These are phyloP conservation scores for Echinops telfairi DNA, from an alignment of 2,113 vertebrate species.

Conservation along the genomic window DNA sequence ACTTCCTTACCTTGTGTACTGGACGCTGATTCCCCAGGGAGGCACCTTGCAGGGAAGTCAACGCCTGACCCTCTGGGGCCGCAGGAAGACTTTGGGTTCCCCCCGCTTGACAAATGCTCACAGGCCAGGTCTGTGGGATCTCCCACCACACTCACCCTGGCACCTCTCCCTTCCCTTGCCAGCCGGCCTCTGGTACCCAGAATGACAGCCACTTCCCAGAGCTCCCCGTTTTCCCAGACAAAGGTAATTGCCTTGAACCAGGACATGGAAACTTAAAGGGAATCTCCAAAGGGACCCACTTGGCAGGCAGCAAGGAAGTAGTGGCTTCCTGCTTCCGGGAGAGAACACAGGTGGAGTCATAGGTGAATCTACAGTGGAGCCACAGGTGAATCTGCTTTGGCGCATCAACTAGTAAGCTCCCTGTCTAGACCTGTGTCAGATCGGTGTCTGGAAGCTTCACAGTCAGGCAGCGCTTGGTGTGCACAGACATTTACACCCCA, in stretches of 20 bases:
- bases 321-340: neutral
- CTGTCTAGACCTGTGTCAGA: neutral
- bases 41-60: neutral
- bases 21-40: neutral
- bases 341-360: neutral
- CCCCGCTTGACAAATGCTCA: neutral
- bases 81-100: neutral
- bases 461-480: too few relatives aligned
- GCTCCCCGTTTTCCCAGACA: neutral
- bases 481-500: too few relatives aligned
- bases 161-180: neutral
- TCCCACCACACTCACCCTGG: neutral
- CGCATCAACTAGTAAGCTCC: too few relatives aligned
- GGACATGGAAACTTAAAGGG: neutral
- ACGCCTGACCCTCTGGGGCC: neutral
- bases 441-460: too few relatives aligned
- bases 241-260: neutral
- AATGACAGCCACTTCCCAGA: neutral
- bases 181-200: too few relatives aligned
- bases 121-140: neutral
- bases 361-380: too few relatives aligned
- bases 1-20: neutral
- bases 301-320: neutral
- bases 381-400: neutral
- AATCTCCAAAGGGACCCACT: neutral